These are phyloP conservation scores for Tarsius wallacei DNA, from an alignment of 2,797 vertebrate species.

Conservation along the genomic window DNA sequence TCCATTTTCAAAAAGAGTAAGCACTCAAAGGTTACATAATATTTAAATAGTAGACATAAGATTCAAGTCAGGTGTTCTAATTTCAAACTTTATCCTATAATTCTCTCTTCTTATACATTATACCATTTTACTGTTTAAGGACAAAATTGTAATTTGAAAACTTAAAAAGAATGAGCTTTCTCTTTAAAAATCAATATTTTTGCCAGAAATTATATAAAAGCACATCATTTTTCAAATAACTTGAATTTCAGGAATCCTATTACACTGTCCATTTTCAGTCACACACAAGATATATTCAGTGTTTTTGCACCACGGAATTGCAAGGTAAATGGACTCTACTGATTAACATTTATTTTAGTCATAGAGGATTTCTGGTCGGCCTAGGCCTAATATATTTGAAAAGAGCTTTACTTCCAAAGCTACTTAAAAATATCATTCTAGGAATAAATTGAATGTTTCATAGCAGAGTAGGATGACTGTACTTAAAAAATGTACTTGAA, in stretches of 20 bases:
- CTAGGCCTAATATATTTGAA: background rate
- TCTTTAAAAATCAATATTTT: constrained; percentile 60
- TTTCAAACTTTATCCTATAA: background rate
- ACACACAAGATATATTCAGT: background rate
- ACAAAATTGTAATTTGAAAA: constrained; percentile 6
- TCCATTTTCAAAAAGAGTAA: background rate
- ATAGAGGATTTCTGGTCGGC: constrained; percentile 20
- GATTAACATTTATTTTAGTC: constrained; percentile 49
- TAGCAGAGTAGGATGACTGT: background rate
- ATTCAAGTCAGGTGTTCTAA: background rate
- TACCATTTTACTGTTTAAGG: background rate
- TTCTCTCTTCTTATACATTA: background rate
- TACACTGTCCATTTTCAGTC: constrained; percentile 46
- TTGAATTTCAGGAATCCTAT: constrained; percentile 36
- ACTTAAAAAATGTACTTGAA: background rate
- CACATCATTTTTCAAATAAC: constrained; percentile 9
- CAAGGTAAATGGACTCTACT: background rate
- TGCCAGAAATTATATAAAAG: constrained; percentile 62
- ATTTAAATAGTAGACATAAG: background rate
- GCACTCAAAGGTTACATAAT: background rate
- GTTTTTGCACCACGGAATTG: constrained; percentile 31
- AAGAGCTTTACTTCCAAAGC: constrained; percentile 13
- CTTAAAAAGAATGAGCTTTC: background rate
- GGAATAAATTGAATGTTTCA: background rate
- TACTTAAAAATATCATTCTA: background rate